Evolutionary conservation across 2,113 vertebrate species (phyloP).

Genomic region (Corythornis cristatus): DNA sequence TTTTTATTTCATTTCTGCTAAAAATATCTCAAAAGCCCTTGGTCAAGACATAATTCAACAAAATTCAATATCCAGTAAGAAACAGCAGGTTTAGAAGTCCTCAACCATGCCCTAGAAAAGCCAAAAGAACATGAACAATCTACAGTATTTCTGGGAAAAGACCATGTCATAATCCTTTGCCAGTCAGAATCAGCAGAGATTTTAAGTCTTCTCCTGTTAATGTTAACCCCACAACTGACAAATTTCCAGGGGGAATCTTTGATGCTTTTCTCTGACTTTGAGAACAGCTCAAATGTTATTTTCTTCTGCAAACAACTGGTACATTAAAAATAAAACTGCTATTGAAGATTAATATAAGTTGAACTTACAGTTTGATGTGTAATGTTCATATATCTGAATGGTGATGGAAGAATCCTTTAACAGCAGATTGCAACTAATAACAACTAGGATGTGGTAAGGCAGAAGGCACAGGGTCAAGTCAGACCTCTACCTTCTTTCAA

Average conservation of each 20-base stretch:
- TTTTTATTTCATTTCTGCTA: slow-evolving; percentile 31
- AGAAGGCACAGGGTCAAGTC: not conserved
- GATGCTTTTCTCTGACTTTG: not conserved
- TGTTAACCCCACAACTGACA: not conserved
- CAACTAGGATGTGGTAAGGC: not conserved
- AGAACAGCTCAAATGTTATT: not conserved
- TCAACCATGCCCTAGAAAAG: not conserved
- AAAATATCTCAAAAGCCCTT: slow-evolving; percentile 31
- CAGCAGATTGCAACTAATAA: not conserved
- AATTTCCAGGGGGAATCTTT: not conserved
- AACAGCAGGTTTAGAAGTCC: not conserved
- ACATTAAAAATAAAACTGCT: not conserved
- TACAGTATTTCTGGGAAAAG: slow-evolving; percentile 11
- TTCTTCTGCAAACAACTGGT: not conserved
- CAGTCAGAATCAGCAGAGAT: not conserved
- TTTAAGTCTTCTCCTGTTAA: slow-evolving; percentile 23
- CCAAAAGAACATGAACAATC: slow-evolving; percentile 6
- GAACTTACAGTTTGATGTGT: not conserved
- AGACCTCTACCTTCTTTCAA: not conserved
- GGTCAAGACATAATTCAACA: slow-evolving; percentile 1
- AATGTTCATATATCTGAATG: not conserved
- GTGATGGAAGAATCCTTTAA: not conserved
- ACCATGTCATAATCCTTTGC: not conserved
- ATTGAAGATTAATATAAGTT: not conserved
- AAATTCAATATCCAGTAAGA: slow-evolving; percentile 26